Base-by-base conservation (phyloP, 2,113 vertebrate genomes). In the Boulengeromyrus knoepffleri region DNA sequence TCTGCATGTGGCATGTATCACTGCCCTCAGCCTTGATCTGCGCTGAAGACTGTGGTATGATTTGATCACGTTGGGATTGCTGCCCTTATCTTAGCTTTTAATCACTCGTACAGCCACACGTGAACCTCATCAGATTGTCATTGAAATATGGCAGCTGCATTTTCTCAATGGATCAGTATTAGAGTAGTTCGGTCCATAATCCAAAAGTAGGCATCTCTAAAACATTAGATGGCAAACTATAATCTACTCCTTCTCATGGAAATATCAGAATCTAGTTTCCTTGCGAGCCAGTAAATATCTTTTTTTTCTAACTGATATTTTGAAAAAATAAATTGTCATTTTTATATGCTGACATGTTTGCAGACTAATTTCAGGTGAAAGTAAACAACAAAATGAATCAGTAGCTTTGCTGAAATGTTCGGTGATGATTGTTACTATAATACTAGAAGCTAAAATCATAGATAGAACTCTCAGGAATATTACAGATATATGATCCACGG, bases 401-500 rank as follows among this genome's bases (percentile, higher is more conserved):
- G 84, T n/a, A 31, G n/a, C 83, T 47, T 9, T 46, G 7, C 17
- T 24, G 46, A 53, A 39, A 17, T 53, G n/a, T 52, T 87, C 36
- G n/a, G 9, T 24, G 17, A 36, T 66, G 53, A 66, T 24, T 62
- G 87, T 45, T 62, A 88, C 12, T 66, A 8, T 80, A 62, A 42
- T n/a, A 80, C 19, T n/a, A 80, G n/a, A 83, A 49, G 47, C 27
- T 36, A 89, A 52, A 52, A 36, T 39, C 27, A 89, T 83, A 52
- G 4, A n/a, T 84, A 13, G 45, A 86, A 86, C 84, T 49, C 27
- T 49, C 47, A 4, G 13, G 49, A n/a, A 27, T 83, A 89, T 49
- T 53, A 52, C 83, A 88, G 89, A 90, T 90, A 91, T 77, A 84
- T 45, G 77, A 92, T 91, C 85, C 91, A 90, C 90, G 84, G 92